Percentiles rank a stretch among this genome's conserved stretches.
Conservation (phyloP, 2,113 vertebrate species). For the Sula dactylatra region DNA sequence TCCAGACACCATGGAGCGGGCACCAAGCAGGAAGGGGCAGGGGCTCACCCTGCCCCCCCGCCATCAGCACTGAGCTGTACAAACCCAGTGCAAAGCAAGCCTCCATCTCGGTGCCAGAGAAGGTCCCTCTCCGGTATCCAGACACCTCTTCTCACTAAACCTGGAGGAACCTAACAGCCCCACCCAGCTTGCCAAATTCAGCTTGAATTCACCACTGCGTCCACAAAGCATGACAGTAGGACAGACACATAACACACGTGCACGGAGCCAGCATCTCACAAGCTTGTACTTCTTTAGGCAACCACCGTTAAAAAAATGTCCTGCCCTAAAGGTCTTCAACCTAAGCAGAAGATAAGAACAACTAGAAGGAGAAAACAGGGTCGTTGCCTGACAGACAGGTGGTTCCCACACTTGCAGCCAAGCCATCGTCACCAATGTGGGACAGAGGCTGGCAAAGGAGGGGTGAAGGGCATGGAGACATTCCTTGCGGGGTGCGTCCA, state of each 20-base stretch:
- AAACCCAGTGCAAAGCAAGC: background rate
- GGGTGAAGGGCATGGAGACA: background rate
- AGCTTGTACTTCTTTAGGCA: background rate
- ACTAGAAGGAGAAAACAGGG: background rate
- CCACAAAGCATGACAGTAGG: background rate
- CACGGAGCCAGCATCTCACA: fast-evolving
- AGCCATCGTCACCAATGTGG: background rate
- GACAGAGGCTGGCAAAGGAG: background rate
- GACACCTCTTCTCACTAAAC: background rate
- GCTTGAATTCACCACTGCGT: background rate
- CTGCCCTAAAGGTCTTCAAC: background rate
- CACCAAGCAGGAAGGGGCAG: background rate
- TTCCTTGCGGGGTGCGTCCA: background rate
- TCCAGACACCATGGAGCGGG: background rate
- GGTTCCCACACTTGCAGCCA: fast-evolving
- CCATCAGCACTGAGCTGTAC: background rate
- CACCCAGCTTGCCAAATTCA: background rate
- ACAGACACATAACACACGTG: background rate
- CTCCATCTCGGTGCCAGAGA: background rate
- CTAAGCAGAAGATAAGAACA: background rate
- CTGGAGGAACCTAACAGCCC: background rate
- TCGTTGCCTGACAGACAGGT: background rate
- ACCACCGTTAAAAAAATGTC: background rate
- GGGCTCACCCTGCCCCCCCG: background rate
- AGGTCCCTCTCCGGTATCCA: background rate